Base-by-base conservation (phyloP, 2,113 vertebrate genomes). In the Galbula dea region DNA sequence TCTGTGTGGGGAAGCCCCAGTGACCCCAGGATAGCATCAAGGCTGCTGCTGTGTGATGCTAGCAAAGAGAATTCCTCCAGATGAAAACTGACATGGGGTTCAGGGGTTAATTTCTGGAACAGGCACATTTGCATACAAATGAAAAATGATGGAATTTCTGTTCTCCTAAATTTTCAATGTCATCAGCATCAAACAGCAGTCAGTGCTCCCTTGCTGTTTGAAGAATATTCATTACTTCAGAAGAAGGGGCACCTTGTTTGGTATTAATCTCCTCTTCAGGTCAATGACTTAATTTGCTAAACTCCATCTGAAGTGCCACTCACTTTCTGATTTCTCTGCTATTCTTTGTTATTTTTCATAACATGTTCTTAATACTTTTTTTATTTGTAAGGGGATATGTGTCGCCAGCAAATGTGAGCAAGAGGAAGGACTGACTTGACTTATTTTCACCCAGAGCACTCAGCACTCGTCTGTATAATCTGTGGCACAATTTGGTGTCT, bases 61-160 rank as follows among this genome's bases (percentile, higher is more conserved):
- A 65, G 97, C 87, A 90, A 96, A 96, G 97, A 97, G 97, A 97
- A 98, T 98, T 98, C 98, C 97, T 95, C 97, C 98, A 98, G 99
- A 99, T 99, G 98, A 99, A 98, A 99, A 99, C 97, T 99, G 99
- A 99, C 98, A 98, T 98, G 94, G 97, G 98, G 99, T 98, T 99
- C 98, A 98, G 97, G 98, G 99, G 99, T 99, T 99, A 99, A 99
- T 99, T 99, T 99, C 98, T 99, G 99, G 98, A 99, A 99, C 99
- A 98, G 98, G 92, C 95, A 4, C 98, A 99, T 99, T 99, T 99
- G 98, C 99, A 99, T 99, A 99, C 99, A 99, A 99, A 99, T 99
- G 99, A 99, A 99, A 99, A 99, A 99, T 98, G 98, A 99, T 98
- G 98, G 98, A 98, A 99, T 99, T 98, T 98, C 98, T 98, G 98